Base-by-base conservation (phyloP, 2,113 vertebrate genomes). In the Mystacornis crossleyi region DNA sequence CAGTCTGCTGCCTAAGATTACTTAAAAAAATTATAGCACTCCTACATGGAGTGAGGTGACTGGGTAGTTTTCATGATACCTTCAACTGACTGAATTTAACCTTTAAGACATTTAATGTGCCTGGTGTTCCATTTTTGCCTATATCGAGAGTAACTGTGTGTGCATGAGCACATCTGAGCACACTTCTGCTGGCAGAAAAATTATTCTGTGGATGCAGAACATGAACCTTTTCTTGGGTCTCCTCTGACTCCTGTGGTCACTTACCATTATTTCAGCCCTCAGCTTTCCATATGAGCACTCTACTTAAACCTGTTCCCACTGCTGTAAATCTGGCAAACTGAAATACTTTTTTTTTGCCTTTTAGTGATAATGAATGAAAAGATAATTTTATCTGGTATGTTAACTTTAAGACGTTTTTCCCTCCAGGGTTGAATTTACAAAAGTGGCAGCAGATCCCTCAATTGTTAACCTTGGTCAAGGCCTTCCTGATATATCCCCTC, bases 391-490 rank as follows among this genome's bases (percentile, higher is more conserved):
- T 53, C 31, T 77, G 23, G 11, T 78, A 8, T 48, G 34, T 50
- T 95, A 86, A 47, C 28, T 55, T 71, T 75, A 51, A 74, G 33
- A 17, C 83, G 2, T 75, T 86, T 96, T 75, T 61, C 33, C 54
- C 11, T 93, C 55, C 85, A 99, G 99, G 99, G 98, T 99, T 93
- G 98, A 98, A 71, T 99, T 99, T 93, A 99, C 99, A 8, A 98
- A 99, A 24, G 48, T 99, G 95, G 98, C 99, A 90, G 98, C 99
- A 29, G 99, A 99, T 92, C 99, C 99, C 4, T 97, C 99, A 20
- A 90, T 99, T 40, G 99, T 99, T 45, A 99, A 99, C 96, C 98
- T 99, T 24, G 99, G 99, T 48, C 99, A 99, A 95, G 99, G 99
- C 25, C 97, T 96, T 67, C 99, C 99, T 83, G 99, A 99, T 91